Evolutionary conservation across 1,140 invertebrate species (phyloP), one percentile per base, ranked within the genome.

Genomic region (Chionoecetes opilio): DNA sequence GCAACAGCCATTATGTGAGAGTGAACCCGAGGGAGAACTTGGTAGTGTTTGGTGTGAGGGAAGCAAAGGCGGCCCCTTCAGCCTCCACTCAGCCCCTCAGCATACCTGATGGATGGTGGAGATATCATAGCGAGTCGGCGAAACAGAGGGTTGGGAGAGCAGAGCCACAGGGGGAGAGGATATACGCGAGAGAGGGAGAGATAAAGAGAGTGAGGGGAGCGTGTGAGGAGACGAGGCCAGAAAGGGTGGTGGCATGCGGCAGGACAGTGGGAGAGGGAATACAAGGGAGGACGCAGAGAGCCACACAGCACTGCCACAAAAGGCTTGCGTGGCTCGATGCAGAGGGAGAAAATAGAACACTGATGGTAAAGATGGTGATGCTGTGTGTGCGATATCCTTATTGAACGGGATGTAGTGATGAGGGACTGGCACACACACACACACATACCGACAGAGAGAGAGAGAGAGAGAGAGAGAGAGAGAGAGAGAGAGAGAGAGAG

Each of bases 21-120:
- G n/a, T 75, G 63, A 75, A n/a, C 63, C 63, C 63, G 21, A 75
- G 63, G 63, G n/a, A 75, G n/a, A 75, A n/a, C 63, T n/a, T n/a
- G n/a, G 63, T n/a, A 75, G 21, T 75, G 63, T 75, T 75, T 75
- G 63, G 63, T 35, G 85, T 21, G 34, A n/a, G 87, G n/a, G 41
- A 37, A 89, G 41, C 34, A 41, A 9, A 89, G 35, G 26, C 88
- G 88, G 38, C 88, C 14, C 29, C n/a, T 31, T 8, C 14, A 88
- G 6, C 38, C 38, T 53, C 41, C 88, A 38, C 38, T 75, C 63
- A 26, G 63, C 63, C 63, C 63, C 32, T 90, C 37, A 9, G 41
- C 41, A 11, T 53, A 53, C 88, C 31, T 90, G 88, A 90, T 90
- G 88, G 88, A 90, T 90, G 88, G 41, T 53, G 38, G 88, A 53